phyloP scores from a whole-genome alignment of 1,140 invertebrate species.

The Polyergus mexicanus region DNA sequence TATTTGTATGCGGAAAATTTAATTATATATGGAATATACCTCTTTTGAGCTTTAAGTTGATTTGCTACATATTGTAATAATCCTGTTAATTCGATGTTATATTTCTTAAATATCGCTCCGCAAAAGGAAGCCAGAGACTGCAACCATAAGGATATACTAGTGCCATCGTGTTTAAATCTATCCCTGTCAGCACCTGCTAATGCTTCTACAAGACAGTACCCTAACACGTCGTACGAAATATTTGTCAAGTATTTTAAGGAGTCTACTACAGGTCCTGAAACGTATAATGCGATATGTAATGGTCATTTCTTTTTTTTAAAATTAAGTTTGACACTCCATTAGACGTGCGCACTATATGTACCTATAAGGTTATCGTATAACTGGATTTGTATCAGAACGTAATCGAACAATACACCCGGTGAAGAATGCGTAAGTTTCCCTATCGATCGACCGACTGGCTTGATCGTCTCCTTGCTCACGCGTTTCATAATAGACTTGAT shows the following conservation, averaged over 20 bases:
- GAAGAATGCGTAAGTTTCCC: slow-evolving; percentile 99
- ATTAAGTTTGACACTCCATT: no score
- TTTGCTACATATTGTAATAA: slow-evolving; percentile 99
- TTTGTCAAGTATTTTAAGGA: slow-evolving; percentile 98
- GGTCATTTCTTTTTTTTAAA: slow-evolving; percentile 18
- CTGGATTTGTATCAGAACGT: slow-evolving; percentile 97
- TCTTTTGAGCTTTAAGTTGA: slow-evolving; percentile 98
- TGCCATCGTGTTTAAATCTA: slow-evolving; percentile 95
- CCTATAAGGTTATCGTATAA: slow-evolving; percentile 98
- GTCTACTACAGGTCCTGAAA: slow-evolving; percentile 95
- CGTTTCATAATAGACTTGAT: slow-evolving; percentile 99
- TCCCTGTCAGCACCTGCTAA: slow-evolving; percentile 92
- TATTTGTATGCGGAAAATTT: not conserved
- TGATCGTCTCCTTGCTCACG: slow-evolving; percentile 99
- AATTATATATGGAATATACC: slow-evolving; percentile 86
- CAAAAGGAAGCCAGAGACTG: slow-evolving; percentile 97
- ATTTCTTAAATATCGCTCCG: slow-evolving; percentile 98
- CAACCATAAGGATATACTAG: slow-evolving; percentile 97
- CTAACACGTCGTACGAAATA: slow-evolving; percentile 98
- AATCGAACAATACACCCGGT: slow-evolving; percentile 98
- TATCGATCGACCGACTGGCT: slow-evolving; percentile 97
- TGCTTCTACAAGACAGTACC: slow-evolving; percentile 98
- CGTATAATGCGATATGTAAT: slow-evolving; percentile 72
- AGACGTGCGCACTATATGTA: slow-evolving; percentile 53
- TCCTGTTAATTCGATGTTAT: slow-evolving; percentile 97